A percentile compares a stretch with the other conserved stretches of the same genome.
These are phyloP conservation scores for Palythoa heliodiscus DNA, from an alignment of 92 coral and sea anemone genomes.

Conservation along the genomic window DNA sequence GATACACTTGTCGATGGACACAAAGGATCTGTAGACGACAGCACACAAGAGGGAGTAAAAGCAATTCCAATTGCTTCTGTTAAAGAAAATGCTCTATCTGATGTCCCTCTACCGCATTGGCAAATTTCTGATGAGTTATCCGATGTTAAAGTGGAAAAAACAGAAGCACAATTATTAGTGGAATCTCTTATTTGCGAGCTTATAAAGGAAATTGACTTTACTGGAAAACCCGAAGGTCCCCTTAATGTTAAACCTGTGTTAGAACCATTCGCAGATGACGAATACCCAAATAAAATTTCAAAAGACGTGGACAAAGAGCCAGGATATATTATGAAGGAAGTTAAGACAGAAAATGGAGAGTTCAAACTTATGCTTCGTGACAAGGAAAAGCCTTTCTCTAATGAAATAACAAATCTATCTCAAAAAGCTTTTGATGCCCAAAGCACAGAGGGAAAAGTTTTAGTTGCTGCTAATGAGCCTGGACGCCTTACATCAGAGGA, in stretches of 20 bases:
- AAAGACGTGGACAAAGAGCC: not conserved
- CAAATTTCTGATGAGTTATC: not conserved
- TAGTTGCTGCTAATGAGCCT: not conserved
- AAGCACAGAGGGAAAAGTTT: not conserved
- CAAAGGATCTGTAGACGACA: too few relatives aligned
- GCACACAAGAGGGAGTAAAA: not conserved
- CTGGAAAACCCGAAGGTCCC: not conserved
- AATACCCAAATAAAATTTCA: not conserved
- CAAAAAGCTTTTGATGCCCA: not conserved
- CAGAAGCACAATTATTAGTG: not conserved
- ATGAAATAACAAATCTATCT: not conserved
- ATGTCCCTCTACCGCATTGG: not conserved
- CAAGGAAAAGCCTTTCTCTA: not conserved
- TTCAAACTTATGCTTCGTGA: conserved; percentile 28
- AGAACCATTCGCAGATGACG: not conserved
- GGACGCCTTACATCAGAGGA: not conserved
- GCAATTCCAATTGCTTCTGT: not conserved
- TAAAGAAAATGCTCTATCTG: not conserved
- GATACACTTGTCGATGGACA: not conserved
- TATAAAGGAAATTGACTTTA: not conserved
- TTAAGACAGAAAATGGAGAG: not conserved
- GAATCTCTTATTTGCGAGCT: not conserved
- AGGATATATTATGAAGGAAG: conserved; percentile 3
- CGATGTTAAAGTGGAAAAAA: not conserved
- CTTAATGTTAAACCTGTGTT: not conserved